Evolutionary conservation across 1,140 invertebrate species (phyloP), one percentile per base, ranked within the genome.

Genomic region (Bombus haemorrhoidalis): DNA sequence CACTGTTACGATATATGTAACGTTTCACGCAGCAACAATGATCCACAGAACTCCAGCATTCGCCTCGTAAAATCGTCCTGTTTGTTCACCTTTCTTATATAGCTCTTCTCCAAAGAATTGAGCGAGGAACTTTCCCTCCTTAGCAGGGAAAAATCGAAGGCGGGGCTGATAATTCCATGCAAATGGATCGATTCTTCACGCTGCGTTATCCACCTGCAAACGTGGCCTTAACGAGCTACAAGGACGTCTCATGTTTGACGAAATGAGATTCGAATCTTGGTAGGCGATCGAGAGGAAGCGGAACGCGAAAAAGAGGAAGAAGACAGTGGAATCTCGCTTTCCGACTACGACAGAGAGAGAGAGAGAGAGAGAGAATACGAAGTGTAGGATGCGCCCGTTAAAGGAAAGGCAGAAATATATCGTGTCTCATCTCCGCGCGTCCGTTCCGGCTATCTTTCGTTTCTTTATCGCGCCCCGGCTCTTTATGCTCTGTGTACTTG

Each of bases 381-480:
- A 93, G 85, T 89, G 76, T 83, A 86, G 83, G 57, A 73, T 86
- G 89, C 83, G 0, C 69, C 6, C 83, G 87, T 76, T 90, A 92
- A 92, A 92, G 86, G 81, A 89, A 85, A 87, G 79, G 34, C 88
- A 91, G 86, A 53, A 85, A 85, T 87, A 91, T 92, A 91, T 90
- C 84, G 71, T 41, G 69, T 92, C 87, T 90, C 87, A 91, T 93
- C 90, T 93, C 77, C 86, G 72, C 81, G 74, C 89, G 87, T 85
- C 73, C 73, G 69, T 83, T 87, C 82, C 81, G 83, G 41, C 86
- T 86, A 90, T 92, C 77, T 34, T 43, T 37, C 37, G 64, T 81
- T 78, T 69, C 68, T 77, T 87, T 87, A 75, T 81, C 88, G 32
- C 47, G 39, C 73, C 73, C 69, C 34, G 32, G 37, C 37, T 5